phyloP scores from a whole-genome alignment of 2,797 vertebrate genomes.

The Protonibea diacanthus region DNA sequence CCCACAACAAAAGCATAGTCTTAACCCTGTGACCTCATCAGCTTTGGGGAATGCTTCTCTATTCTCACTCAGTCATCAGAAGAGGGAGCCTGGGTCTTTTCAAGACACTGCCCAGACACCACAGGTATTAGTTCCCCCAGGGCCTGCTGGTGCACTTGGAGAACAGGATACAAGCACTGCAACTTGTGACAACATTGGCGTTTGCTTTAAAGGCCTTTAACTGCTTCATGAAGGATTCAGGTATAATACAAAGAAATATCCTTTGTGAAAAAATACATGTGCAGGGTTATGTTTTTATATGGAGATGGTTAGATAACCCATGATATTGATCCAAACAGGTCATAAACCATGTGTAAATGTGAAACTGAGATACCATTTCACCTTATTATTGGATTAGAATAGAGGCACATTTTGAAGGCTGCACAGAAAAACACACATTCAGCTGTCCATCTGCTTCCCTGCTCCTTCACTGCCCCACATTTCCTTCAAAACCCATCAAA shows the following conservation, averaged over 20 bases:
- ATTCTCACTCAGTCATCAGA: slow-evolving; percentile 75
- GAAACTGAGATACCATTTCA: background rate
- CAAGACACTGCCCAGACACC: slow-evolving; percentile 62
- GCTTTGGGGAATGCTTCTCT: slow-evolving; percentile 77
- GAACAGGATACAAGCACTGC: slow-evolving; percentile 57
- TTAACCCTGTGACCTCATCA: slow-evolving; percentile 86
- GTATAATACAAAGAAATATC: slow-evolving; percentile 25
- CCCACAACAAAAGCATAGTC: slow-evolving; percentile 81
- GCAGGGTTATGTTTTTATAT: slow-evolving; percentile 4
- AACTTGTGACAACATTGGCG: slow-evolving; percentile 64
- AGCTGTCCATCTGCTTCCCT: slow-evolving; percentile 36
- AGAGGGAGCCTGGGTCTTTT: slow-evolving; percentile 64
- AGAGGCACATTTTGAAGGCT: slow-evolving; percentile 29
- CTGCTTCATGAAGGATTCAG: slow-evolving; percentile 45
- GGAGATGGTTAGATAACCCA: slow-evolving; percentile 18
- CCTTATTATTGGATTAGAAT: background rate
- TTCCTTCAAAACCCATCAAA: slow-evolving; percentile 72
- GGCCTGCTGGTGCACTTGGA: slow-evolving; percentile 54
- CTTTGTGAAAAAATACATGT: slow-evolving; percentile 15
- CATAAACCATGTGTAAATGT: background rate
- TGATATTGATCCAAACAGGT: slow-evolving; percentile 1
- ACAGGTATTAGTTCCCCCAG: slow-evolving; percentile 72
- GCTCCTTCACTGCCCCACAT: slow-evolving; percentile 66
- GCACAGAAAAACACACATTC: slow-evolving; percentile 25
- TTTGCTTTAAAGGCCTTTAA: slow-evolving; percentile 53